Percentiles rank a stretch among this genome's conserved stretches.
Conservation (phyloP, 2,797 vertebrate species). For the Halcyon leucocephala region DNA sequence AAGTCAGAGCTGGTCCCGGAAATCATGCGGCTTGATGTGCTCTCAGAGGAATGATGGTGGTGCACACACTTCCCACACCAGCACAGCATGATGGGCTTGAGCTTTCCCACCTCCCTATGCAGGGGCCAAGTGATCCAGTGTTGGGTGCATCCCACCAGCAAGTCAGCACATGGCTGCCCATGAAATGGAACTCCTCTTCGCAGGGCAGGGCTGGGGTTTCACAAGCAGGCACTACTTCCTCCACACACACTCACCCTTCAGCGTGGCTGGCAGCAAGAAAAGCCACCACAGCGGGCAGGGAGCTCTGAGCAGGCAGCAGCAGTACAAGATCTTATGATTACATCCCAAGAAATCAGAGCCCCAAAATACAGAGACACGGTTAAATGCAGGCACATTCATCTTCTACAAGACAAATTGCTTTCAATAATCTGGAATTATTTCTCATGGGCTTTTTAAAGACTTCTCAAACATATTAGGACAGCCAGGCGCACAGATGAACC, state of each 20-base stretch:
- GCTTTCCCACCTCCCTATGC: neutral
- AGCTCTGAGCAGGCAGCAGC: neutral
- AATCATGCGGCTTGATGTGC: rapidly evolving
- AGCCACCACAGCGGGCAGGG: neutral
- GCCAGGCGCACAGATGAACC: constrained; percentile 40
- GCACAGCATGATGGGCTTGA: neutral
- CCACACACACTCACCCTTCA: neutral
- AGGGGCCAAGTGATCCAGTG: neutral
- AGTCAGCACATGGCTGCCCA: rapidly evolving
- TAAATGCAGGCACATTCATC: constrained; percentile 5
- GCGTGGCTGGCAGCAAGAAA: neutral
- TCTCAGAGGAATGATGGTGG: neutral
- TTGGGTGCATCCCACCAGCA: neutral
- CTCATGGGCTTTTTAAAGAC: constrained; percentile 61
- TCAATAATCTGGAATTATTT: constrained; percentile 59
- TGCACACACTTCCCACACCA: neutral
- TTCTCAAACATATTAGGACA: constrained; percentile 55
- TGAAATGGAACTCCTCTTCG: neutral
- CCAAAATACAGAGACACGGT: neutral
- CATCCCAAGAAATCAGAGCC: neutral
- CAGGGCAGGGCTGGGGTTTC: neutral
- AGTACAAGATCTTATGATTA: neutral
- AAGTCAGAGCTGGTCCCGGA: neutral
- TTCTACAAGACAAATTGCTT: constrained; percentile 60
- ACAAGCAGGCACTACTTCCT: neutral